Evolutionary conservation across 2,888 invertebrate species (phyloP).

Genomic region (Pandemis heparana): DNA sequence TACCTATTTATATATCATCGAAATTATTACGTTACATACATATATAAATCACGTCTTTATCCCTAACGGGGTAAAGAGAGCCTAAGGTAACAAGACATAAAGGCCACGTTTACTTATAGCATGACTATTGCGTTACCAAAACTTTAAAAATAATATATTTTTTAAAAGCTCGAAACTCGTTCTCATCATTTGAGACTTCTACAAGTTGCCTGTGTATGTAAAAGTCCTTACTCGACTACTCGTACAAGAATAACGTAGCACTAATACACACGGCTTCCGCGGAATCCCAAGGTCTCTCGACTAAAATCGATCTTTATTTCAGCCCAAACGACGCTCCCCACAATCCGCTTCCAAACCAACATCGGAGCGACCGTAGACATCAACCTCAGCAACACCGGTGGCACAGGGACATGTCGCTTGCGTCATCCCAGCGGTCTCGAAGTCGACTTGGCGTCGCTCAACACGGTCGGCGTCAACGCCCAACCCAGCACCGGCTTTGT

Average conservation of each 20-base stretch:
- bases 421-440: slow-evolving; percentile 24
- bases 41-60: no score
- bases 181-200: not conserved
- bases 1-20: no score
- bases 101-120: no score
- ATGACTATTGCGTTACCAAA: no score
- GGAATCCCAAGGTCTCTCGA: no score
- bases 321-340: slow-evolving; percentile 31
- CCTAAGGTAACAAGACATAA: no score
- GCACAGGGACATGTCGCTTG: slow-evolving; percentile 29
- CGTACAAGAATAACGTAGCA: no score
- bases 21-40: no score
- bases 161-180: no score
- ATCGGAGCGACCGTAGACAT: slow-evolving; percentile 36
- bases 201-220: not conserved
- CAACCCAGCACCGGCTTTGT: slow-evolving; percentile 35
- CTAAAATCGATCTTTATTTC: not conserved
- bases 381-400: slow-evolving; percentile 33
- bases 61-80: no score
- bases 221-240: not conserved
- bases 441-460: slow-evolving; percentile 23
- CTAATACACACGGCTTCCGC: no score
- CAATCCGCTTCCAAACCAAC: slow-evolving; percentile 31
- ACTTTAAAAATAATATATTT: no score
- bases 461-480: slow-evolving; percentile 28